Evolutionary conservation across 2,888 invertebrate genomes (phyloP).

Genomic region (Prenolepis imparis): DNA sequence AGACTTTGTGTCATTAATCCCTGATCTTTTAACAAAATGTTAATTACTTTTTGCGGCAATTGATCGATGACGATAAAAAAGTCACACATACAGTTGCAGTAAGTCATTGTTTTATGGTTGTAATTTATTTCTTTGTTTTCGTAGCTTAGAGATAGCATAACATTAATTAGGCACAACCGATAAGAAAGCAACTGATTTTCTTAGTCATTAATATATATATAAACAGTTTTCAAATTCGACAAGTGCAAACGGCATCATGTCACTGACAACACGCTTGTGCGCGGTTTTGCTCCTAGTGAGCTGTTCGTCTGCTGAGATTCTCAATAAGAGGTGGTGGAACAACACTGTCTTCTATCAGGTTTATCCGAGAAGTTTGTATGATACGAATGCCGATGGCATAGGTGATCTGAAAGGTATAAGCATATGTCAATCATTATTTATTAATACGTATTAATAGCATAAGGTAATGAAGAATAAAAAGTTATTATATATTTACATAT

Average conservation of each 20-base stretch:
- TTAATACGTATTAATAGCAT: background rate
- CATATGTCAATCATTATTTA: background rate
- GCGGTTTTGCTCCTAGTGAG: slow-evolving; percentile 67
- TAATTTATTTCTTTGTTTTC: background rate
- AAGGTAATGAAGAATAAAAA: background rate
- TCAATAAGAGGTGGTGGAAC: slow-evolving; percentile 81
- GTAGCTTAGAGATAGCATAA: background rate
- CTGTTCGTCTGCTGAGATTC: slow-evolving; percentile 72
- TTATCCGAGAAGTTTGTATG: slow-evolving; percentile 82
- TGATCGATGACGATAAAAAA: background rate
- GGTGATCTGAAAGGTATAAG: slow-evolving; percentile 81
- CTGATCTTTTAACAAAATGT: background rate
- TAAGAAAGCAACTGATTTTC: background rate
- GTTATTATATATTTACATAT: background rate
- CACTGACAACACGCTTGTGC: background rate
- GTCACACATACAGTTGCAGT: background rate
- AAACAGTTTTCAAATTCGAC: background rate
- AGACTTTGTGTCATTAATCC: background rate
- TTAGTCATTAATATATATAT: slow-evolving; percentile 15
- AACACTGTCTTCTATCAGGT: slow-evolving; percentile 82
- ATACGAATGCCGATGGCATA: slow-evolving; percentile 79
- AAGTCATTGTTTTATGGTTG: background rate
- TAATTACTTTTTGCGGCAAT: background rate
- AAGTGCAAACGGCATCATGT: slow-evolving; percentile 18
- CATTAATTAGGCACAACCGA: background rate